Conservation (phyloP, 2,888 invertebrate genomes). For the Sialis fuliginosa region DNA sequence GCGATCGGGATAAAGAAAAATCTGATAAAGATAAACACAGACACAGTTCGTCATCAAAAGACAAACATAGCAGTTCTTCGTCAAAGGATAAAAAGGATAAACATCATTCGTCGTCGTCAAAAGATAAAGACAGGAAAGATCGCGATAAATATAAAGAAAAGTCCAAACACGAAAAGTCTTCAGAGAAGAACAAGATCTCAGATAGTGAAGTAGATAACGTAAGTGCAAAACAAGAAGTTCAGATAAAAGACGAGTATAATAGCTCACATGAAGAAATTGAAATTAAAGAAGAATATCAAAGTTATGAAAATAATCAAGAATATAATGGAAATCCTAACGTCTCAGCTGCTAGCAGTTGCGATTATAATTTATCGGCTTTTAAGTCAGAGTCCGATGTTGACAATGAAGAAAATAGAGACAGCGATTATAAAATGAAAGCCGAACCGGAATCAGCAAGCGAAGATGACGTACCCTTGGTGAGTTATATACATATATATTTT, state of each 20-base stretch:
- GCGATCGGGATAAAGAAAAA: slow-evolving; percentile 11
- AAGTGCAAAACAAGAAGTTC: slow-evolving; percentile 17
- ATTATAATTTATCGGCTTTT: slow-evolving; percentile 26
- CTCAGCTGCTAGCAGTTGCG: slow-evolving; percentile 48
- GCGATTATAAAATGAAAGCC: slow-evolving; percentile 9
- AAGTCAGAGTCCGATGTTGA: slow-evolving; percentile 25
- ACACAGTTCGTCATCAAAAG: slow-evolving; percentile 23
- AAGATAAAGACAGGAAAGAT: slow-evolving; percentile 39
- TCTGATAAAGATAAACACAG: slow-evolving; percentile 23
- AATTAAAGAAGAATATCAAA: slow-evolving; percentile 6
- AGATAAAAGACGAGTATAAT: slow-evolving; percentile 1
- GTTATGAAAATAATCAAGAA: slow-evolving; percentile 7
- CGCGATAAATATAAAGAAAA: slow-evolving; percentile 25
- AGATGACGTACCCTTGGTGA: slow-evolving; percentile 61
- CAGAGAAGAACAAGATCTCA: slow-evolving; percentile 14
- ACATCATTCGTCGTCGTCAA: slow-evolving; percentile 24
- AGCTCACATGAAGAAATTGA: slow-evolving; percentile 9
- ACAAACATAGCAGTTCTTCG: slow-evolving; percentile 20
- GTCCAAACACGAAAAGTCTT: slow-evolving; percentile 7
- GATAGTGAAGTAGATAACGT: background rate
- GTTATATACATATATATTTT: slow-evolving; percentile 12
- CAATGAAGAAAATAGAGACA: slow-evolving; percentile 24
- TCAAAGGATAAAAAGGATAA: slow-evolving; percentile 18
- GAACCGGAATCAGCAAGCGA: slow-evolving; percentile 37
- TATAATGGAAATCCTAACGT: slow-evolving; percentile 22